Base-by-base conservation (phyloP, 2,888 invertebrate species). In the Drosophila demipolita region DNA sequence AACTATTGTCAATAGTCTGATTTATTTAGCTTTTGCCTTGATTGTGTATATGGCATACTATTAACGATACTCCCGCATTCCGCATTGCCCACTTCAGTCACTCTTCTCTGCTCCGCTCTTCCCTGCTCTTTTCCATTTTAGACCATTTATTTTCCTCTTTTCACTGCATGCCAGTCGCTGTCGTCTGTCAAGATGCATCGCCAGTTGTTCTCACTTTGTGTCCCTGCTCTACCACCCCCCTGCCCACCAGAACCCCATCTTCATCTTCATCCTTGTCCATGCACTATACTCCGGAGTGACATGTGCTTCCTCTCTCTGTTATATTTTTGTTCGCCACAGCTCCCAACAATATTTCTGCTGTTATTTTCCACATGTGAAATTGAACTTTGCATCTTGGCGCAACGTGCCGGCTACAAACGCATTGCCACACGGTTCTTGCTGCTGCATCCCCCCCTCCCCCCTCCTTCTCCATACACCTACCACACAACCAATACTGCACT, bases 281-380 rank as follows among this genome's bases (percentile, higher is more conserved):
- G 76, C 57, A 32, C 29, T 32, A n/a, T 57, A n/a, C 72, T 72
- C 69, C 74, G 71, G 55, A 73, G 75, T 87, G 87, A 87, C 87
- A 90, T 87, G 89, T 87, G 90, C 89, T 87, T 87, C 87, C 87
- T 87, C 87, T 87, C 87, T 88, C 73, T 80, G 82, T 66, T 82
- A 68, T 82, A 89, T 87, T 83, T 87, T 70, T 54, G 73, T 78
- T 66, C 61, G 60, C 53, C 33, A 50, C 68, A 54, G 9, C 68
- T 70, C 52, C 60, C 70, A 60, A 66, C 71, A 66, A 67, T 75
- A 73, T 78, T 74, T 75, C 62, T 66, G 69, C 75, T 87, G 79
- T 71, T 87, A 78, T 89, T 82, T 85, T 89, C 85, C 83, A 89
- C 89, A 85, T 85, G 89, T 90, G 89, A 86, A 87, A 87, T 83